Percentiles rank a stretch among this genome's conserved stretches.
Evolutionary conservation across 2,888 invertebrate species (phyloP).

Genomic region (Plebejus argus): DNA sequence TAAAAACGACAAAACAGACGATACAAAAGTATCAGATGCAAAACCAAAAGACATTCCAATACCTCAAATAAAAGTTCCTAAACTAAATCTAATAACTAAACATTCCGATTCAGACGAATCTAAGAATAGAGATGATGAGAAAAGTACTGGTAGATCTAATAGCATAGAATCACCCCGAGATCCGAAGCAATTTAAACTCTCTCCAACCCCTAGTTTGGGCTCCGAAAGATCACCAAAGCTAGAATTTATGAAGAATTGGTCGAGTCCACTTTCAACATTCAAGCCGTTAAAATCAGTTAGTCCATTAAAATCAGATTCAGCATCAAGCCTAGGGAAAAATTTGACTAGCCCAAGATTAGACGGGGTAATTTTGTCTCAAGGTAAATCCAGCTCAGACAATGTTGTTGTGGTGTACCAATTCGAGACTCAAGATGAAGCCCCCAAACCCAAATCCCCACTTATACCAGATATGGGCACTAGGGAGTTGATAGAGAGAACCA

Average conservation of each 20-base stretch:
- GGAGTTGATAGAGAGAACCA: slow-evolving; percentile 69
- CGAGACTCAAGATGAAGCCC: slow-evolving; percentile 62
- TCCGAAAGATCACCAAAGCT: slow-evolving; percentile 62
- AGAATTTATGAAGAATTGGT: slow-evolving; percentile 64
- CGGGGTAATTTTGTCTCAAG: slow-evolving; percentile 72
- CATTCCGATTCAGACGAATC: slow-evolving; percentile 66
- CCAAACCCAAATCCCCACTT: slow-evolving; percentile 63
- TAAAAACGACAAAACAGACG: slow-evolving; percentile 54
- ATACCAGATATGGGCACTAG: slow-evolving; percentile 66
- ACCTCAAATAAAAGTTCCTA: slow-evolving; percentile 72
- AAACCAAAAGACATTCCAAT: slow-evolving; percentile 52
- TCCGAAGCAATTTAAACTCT: slow-evolving; percentile 56
- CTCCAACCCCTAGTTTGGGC: slow-evolving; percentile 60
- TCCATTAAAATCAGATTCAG: slow-evolving; percentile 65
- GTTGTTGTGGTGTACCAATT: slow-evolving; percentile 75
- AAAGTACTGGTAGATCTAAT: slow-evolving; percentile 49
- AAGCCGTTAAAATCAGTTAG: slow-evolving; percentile 59
- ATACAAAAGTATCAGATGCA: slow-evolving; percentile 51
- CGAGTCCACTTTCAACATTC: slow-evolving; percentile 63
- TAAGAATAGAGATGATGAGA: slow-evolving; percentile 55
- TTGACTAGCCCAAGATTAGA: slow-evolving; percentile 67
- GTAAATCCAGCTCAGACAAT: slow-evolving; percentile 69
- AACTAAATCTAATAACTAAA: slow-evolving; percentile 59
- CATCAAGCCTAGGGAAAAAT: slow-evolving; percentile 58
- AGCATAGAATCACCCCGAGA: slow-evolving; percentile 55